Base-by-base conservation (phyloP, 2,888 invertebrate species). In the Syritta pipiens region DNA sequence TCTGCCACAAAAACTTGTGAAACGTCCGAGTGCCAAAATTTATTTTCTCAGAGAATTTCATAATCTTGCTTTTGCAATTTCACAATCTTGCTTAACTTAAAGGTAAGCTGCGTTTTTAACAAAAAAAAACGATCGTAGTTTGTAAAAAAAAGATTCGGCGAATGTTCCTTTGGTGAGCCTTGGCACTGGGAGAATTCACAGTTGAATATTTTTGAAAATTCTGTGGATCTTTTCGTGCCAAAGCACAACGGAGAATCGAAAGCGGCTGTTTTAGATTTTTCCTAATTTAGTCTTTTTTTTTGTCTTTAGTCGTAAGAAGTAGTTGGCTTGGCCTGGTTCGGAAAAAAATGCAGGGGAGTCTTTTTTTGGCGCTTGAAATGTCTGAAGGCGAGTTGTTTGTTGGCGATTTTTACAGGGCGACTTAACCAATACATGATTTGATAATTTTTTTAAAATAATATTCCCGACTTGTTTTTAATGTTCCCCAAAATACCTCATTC, bases 121-220 rank as follows among this genome's bases (percentile, higher is more conserved):
- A 51, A 4, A 20, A 7, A 4, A 17, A 3, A 37, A 2, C 6
- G 2, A 37, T 19, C n/a, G 3, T 35, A 48, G 12, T 14, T 12
- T 44, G 3, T 30, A 7, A 2, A 37, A 65, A 42, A 30, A n/a
- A 24, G 30, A 26, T 5, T 48, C 7, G 22, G 12, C 6, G 10
- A 28, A 17, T 37, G 37, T 37, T n/a, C 81, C 84, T 82, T 76
- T 75, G 82, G 84, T 87, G 84, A 82, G 77, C 85, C 89, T 89
- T 89, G 89, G 89, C 89, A 89, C 89, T 89, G 89, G 89, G 89
- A 89, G 89, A 89, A 89, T 89, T 89, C 89, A 89, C 89, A 89
- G 89, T 88, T 85, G 84, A 81, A 82, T 83, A 59, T 82, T 71
- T 55, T 72, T 49, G 53, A 60, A 82, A 82, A 85, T 83, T 88